A percentile compares a stretch with the other conserved stretches of the same genome.
Evolutionary conservation across 2,888 invertebrate species (phyloP).

Genomic region (Apamea crenata): DNA sequence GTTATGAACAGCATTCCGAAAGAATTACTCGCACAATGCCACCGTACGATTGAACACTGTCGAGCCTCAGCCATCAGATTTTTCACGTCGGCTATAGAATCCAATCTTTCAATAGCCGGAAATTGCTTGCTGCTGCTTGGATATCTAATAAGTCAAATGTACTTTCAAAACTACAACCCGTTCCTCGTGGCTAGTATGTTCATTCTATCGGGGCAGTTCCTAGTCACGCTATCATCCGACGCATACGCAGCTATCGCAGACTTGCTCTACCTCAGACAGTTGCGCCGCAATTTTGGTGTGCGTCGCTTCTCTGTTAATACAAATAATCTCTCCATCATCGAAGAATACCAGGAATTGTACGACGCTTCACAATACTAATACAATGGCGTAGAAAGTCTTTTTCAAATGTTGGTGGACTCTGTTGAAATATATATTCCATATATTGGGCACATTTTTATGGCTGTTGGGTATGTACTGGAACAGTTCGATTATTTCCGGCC

Average conservation of each 20-base stretch:
- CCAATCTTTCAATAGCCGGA: slow-evolving; percentile 70
- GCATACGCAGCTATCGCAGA: slow-evolving; percentile 63
- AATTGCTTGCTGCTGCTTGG: slow-evolving; percentile 71
- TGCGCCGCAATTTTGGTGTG: slow-evolving; percentile 58
- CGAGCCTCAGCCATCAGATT: slow-evolving; percentile 49
- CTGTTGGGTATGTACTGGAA: slow-evolving; percentile 82
- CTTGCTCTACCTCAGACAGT: slow-evolving; percentile 58
- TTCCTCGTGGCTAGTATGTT: slow-evolving; percentile 66
- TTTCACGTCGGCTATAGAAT: slow-evolving; percentile 65
- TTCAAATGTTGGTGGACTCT: slow-evolving; percentile 70
- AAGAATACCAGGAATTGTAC: slow-evolving; percentile 71
- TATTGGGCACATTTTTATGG: slow-evolving; percentile 82
- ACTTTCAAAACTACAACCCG: slow-evolving; percentile 50
- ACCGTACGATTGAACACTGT: slow-evolving; percentile 48
- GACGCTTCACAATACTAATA: slow-evolving; percentile 37
- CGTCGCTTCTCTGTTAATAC: slow-evolving; percentile 72
- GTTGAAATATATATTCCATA: slow-evolving; percentile 77
- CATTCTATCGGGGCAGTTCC: slow-evolving; percentile 70
- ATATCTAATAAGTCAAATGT: slow-evolving; percentile 68
- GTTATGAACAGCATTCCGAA: slow-evolving; percentile 67
- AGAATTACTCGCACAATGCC: slow-evolving; percentile 47
- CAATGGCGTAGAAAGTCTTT: slow-evolving; percentile 9
- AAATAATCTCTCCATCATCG: slow-evolving; percentile 73
- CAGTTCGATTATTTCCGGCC: slow-evolving; percentile 76
- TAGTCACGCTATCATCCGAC: slow-evolving; percentile 69